phyloP scores from a whole-genome alignment of 2,888 invertebrate genomes.

The Exocentrus adspersus region DNA sequence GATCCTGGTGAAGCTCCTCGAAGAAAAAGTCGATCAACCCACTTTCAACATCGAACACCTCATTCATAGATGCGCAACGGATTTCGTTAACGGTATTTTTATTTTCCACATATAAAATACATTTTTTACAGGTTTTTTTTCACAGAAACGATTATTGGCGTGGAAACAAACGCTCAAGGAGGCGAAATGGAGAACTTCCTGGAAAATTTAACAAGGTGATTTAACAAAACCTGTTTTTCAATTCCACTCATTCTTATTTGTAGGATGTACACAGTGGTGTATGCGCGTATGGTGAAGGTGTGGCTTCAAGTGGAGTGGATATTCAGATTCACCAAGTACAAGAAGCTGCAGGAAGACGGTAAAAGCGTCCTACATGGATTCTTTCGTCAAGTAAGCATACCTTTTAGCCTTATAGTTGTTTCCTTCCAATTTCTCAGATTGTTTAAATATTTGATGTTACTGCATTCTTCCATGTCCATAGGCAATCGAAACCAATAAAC shows the following conservation, averaged over 20 bases:
- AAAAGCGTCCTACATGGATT: slow-evolving; percentile 42
- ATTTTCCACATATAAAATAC: not conserved
- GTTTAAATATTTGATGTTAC: too few relatives aligned
- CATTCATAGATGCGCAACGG: slow-evolving; percentile 43
- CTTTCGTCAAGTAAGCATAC: slow-evolving; percentile 39
- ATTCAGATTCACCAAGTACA: slow-evolving; percentile 39
- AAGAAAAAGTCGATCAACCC: slow-evolving; percentile 31
- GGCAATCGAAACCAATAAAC: slow-evolving; percentile 28
- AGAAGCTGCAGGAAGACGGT: slow-evolving; percentile 36
- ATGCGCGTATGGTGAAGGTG: slow-evolving; percentile 49
- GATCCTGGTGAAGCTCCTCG: slow-evolving; percentile 34
- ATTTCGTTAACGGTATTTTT: slow-evolving; percentile 45
- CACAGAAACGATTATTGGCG: slow-evolving; percentile 44
- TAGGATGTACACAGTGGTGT: slow-evolving; percentile 46
- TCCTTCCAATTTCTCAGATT: too few relatives aligned
- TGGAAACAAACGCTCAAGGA: slow-evolving; percentile 41
- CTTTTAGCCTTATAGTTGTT: slow-evolving; percentile 8
- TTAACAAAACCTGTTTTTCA: too few relatives aligned
- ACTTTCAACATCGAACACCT: slow-evolving; percentile 43
- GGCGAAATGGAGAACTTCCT: slow-evolving; percentile 41
- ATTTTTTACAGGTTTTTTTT: not conserved
- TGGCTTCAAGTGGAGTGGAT: slow-evolving; percentile 48
- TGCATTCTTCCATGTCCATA: slow-evolving; percentile 10
- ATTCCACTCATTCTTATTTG: too few relatives aligned
- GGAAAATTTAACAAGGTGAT: slow-evolving; percentile 36